A percentile compares a stretch with the other conserved stretches of the same genome.
These are phyloP conservation scores for Miichthys miiuy DNA, from an alignment of 2,797 vertebrate genomes.

Conservation along the genomic window DNA sequence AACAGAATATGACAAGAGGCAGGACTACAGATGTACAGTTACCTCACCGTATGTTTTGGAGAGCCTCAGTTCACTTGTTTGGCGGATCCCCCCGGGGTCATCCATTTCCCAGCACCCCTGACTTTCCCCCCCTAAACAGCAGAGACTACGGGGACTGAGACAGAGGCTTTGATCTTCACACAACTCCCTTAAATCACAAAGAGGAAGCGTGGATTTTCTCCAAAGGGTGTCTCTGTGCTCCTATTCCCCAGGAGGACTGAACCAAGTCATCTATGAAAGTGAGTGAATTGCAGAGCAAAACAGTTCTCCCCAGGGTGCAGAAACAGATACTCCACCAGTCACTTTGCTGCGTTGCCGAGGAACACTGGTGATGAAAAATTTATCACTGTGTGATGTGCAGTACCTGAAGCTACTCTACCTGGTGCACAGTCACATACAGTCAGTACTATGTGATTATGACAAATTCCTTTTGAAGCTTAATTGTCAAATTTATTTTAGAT, in stretches of 20 bases:
- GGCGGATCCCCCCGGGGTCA: slow-evolving; percentile 72
- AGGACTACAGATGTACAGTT: slow-evolving; percentile 45
- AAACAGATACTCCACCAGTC: slow-evolving; percentile 62
- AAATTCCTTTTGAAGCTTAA: slow-evolving; percentile 12
- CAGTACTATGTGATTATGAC: slow-evolving; percentile 19
- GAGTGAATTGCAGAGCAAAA: slow-evolving; percentile 79
- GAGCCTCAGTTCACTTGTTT: slow-evolving; percentile 67
- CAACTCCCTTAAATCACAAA: slow-evolving; percentile 75
- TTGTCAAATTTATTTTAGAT: background rate
- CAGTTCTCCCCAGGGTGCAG: slow-evolving; percentile 73
- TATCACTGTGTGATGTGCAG: slow-evolving; percentile 54
- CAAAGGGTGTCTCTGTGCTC: slow-evolving; percentile 78
- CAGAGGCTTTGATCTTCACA: slow-evolving; percentile 83
- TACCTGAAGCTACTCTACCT: slow-evolving; percentile 59
- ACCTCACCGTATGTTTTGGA: slow-evolving; percentile 65
- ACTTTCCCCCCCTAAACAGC: slow-evolving; percentile 70
- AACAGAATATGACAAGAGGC: slow-evolving; percentile 33
- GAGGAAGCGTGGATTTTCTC: slow-evolving; percentile 76
- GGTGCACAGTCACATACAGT: slow-evolving; percentile 43
- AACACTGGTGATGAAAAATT: slow-evolving; percentile 72
- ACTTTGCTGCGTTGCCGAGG: slow-evolving; percentile 57
- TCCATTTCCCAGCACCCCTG: slow-evolving; percentile 77
- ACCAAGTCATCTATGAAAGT: slow-evolving; percentile 79
- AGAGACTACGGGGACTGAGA: slow-evolving; percentile 74
- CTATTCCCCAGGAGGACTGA: slow-evolving; percentile 74